Percentiles rank a stretch among this genome's conserved stretches.
Evolutionary conservation across 2,113 vertebrate genomes (phyloP).

Genomic region (Gobio gobio): DNA sequence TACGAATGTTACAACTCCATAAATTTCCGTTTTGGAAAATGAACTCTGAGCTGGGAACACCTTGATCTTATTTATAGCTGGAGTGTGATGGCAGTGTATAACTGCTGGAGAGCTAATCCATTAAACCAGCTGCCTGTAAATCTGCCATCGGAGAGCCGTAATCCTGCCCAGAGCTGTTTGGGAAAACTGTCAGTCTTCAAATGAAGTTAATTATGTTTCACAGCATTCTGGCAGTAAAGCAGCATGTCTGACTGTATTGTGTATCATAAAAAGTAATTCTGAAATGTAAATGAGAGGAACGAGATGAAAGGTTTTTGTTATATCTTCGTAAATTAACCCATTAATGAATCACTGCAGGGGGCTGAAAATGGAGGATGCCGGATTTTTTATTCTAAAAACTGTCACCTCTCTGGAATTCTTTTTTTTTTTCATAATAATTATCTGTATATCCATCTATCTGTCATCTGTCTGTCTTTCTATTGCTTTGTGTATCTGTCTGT

Average conservation of each 20-base stretch:
- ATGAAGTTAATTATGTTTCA: conserved; percentile 77
- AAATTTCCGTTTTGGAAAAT: background rate
- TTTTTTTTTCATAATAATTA: background rate
- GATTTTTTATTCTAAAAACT: background rate
- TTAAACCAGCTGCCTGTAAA: conserved; percentile 64
- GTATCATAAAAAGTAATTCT: conserved; percentile 9
- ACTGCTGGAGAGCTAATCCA: conserved; percentile 12
- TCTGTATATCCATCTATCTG: background rate
- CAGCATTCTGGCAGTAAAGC: conserved; percentile 57
- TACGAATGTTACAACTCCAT: conserved; percentile 11
- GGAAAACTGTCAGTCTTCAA: conserved; percentile 71
- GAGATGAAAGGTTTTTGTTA: background rate
- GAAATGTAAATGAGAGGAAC: conserved; percentile 39
- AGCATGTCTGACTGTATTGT: conserved; percentile 45
- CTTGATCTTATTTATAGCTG: conserved; percentile 74
- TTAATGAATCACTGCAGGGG: conserved; percentile 27
- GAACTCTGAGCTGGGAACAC: conserved; percentile 41
- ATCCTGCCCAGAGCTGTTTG: conserved; percentile 57
- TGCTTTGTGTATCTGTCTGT: background rate
- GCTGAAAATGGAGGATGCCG: background rate
- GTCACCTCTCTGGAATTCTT: background rate
- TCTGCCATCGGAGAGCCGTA: conserved; percentile 65
- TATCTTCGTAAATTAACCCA: conserved; percentile 35
- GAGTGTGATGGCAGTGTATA: conserved; percentile 7
- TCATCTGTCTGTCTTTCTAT: background rate